These are phyloP conservation scores for Euleptes europaea DNA, from an alignment of 2,113 vertebrate species.

Conservation along the genomic window DNA sequence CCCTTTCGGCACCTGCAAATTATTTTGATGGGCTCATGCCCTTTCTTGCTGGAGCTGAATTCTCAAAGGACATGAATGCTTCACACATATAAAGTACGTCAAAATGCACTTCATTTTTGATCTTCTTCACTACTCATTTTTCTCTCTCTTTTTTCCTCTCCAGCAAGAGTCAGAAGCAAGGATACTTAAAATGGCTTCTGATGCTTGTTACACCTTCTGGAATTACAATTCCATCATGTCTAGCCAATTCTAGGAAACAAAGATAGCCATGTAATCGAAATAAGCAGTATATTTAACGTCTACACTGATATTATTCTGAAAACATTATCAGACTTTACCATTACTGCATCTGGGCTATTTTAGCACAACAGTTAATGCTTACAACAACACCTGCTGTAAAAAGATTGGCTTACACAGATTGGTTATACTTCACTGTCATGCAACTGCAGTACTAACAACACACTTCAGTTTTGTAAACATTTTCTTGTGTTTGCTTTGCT, in stretches of 20 bases:
- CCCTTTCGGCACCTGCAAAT: slow-evolving; percentile 1
- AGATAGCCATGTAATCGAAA: not conserved
- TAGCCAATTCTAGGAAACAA: not conserved
- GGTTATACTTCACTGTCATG: not conserved
- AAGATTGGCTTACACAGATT: not conserved
- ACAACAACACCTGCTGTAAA: slow-evolving; percentile 7
- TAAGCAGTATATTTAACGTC: not conserved
- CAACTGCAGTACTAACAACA: not conserved
- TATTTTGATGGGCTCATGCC: slow-evolving; percentile 2
- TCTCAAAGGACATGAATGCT: not conserved
- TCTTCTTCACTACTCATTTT: not conserved
- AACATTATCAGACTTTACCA: not conserved
- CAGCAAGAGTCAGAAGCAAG: not conserved
- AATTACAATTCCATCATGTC: not conserved
- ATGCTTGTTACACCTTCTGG: not conserved
- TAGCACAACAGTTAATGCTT: not conserved
- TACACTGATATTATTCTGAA: not conserved
- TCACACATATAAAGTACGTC: not conserved
- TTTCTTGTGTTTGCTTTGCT: not conserved
- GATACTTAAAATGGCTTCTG: not conserved
- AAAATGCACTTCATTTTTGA: not conserved
- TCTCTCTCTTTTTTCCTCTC: not conserved
- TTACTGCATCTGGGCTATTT: not conserved
- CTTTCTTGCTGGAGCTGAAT: not conserved
- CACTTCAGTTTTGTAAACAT: not conserved